These are phyloP conservation scores for Phalangium opilio DNA, from an alignment of 2,888 invertebrate genomes.

Conservation along the genomic window DNA sequence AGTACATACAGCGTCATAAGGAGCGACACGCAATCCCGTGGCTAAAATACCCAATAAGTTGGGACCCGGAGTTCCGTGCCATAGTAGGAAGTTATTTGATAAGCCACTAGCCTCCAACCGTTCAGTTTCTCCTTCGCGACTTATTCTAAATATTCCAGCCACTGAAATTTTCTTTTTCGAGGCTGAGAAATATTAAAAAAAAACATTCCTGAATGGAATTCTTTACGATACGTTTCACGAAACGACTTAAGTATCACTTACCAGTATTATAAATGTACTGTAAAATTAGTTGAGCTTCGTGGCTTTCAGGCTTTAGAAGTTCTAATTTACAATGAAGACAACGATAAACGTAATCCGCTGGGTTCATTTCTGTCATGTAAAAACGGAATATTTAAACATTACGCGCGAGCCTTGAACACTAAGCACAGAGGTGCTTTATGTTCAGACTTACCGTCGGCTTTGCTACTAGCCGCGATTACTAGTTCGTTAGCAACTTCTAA, in stretches of 20 bases:
- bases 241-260: too few relatives aligned
- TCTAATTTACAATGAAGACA: conserved; percentile 32
- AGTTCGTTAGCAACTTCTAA: conserved; percentile 32
- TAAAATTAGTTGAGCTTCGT: conserved; percentile 36
- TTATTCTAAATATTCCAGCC: background rate
- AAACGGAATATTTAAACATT: background rate
- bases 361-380: conserved; percentile 29
- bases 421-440: background rate
- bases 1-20: conserved; percentile 29
- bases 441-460: conserved; percentile 25
- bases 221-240: too few relatives aligned
- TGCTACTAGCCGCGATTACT: conserved; percentile 28
- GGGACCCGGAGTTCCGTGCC: conserved; percentile 37
- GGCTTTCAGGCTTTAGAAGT: conserved; percentile 28
- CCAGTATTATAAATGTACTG: conserved; percentile 35
- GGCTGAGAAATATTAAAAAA: background rate
- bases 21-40: conserved; percentile 35
- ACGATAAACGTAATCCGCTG: conserved; percentile 35
- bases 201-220: background rate
- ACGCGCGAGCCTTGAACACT: background rate
- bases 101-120: too few relatives aligned
- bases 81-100: conserved; percentile 27
- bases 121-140: too few relatives aligned
- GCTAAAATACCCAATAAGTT: conserved; percentile 37
- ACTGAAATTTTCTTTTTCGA: background rate